Percentiles rank a stretch among this genome's conserved stretches.
Conservation (phyloP, 2,888 invertebrate genomes). For the Himalopsyche japonica region DNA sequence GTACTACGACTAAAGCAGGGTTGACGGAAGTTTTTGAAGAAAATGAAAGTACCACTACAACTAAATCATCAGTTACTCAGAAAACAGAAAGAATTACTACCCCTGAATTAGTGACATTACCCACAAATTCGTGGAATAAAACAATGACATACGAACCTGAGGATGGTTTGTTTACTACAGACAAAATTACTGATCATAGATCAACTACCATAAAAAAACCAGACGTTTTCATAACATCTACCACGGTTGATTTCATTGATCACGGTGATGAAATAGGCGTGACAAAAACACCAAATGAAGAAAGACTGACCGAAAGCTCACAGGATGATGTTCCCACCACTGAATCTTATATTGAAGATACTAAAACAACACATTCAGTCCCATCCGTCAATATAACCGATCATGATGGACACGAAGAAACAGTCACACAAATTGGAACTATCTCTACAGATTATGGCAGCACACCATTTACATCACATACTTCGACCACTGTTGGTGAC, state of each 20-base stretch:
- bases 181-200: no score
- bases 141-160: no score
- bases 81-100: not conserved
- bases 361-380: not conserved
- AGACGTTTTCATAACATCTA: not conserved
- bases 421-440: not conserved
- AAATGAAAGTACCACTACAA: not conserved
- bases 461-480: not conserved
- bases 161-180: no score
- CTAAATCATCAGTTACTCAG: not conserved
- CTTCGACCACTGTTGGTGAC: not conserved
- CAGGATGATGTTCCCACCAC: not conserved
- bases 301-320: not conserved
- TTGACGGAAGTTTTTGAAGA: not conserved
- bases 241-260: no score
- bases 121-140: no score
- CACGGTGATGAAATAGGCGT: not conserved
- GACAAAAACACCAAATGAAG: no score
- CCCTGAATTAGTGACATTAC: not conserved
- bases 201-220: not conserved
- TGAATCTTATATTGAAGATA: not conserved
- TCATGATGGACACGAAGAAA: not conserved
- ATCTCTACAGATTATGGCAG: not conserved
- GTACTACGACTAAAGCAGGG: not conserved
- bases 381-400: not conserved